Conservation (phyloP, 2,797 vertebrate species). For the Hapalemur alaotrensis region DNA sequence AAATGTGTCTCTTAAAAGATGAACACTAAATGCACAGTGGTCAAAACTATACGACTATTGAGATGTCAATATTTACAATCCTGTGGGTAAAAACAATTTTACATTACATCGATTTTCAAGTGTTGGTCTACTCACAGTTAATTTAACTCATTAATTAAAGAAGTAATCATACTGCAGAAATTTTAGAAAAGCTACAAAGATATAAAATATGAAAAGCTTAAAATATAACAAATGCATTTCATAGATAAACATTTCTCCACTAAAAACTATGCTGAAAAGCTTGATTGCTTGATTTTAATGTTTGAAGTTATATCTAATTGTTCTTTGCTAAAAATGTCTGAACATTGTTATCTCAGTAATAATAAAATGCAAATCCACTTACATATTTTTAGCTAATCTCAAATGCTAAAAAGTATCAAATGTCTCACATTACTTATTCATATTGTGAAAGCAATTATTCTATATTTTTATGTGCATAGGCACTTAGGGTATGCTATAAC, state of each 20-base stretch:
- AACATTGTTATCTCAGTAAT: conserved; percentile 33
- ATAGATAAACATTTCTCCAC: not conserved
- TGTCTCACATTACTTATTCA: conserved; percentile 43
- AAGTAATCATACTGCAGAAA: not conserved
- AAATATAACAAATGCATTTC: not conserved
- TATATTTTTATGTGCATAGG: conserved; percentile 39
- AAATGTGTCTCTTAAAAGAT: not conserved
- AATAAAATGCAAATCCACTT: conserved; percentile 38
- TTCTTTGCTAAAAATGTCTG: not conserved
- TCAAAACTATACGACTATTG: not conserved
- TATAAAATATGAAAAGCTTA: not conserved
- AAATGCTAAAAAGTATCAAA: conserved; percentile 47
- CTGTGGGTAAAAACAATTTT: conserved; percentile 28
- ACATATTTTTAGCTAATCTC: conserved; percentile 13
- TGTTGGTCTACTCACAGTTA: not conserved
- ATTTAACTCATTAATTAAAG: conserved; percentile 32
- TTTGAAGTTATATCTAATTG: not conserved
- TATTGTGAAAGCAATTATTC: conserved; percentile 40
- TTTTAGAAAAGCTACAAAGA: not conserved
- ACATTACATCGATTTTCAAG: not conserved
- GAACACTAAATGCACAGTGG: not conserved
- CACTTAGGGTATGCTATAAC: conserved; percentile 10
- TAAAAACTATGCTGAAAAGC: not conserved
- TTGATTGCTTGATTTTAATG: not conserved
- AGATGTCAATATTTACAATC: conserved; percentile 41